Evolutionary conservation across 2,888 invertebrate species (phyloP).

Genomic region (Macrosoma leucophasiata): DNA sequence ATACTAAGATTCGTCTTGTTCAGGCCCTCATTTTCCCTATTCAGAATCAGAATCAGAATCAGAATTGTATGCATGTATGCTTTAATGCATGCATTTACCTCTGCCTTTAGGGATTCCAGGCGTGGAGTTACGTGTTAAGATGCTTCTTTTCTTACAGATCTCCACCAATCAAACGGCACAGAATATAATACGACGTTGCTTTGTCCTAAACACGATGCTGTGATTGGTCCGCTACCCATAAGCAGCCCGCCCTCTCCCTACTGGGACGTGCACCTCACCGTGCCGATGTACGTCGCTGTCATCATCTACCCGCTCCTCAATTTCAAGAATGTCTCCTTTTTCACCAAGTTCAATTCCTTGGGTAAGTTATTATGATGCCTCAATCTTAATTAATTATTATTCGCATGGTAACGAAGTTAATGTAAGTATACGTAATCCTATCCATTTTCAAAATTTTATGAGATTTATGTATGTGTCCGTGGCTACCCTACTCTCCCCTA

Average conservation of each 20-base stretch:
- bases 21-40: no score
- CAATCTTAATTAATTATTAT: background rate
- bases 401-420: background rate
- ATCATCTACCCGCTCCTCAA: conserved; percentile 89
- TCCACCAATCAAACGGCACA: conserved; percentile 36
- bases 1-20: no score
- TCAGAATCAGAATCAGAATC: no score
- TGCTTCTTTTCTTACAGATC: no score
- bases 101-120: no score
- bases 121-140: no score
- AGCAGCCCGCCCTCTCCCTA: conserved; percentile 48
- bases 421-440: no score
- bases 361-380: conserved; percentile 72
- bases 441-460: no score
- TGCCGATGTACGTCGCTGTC: conserved; percentile 86
- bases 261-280: conserved; percentile 87
- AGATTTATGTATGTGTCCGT: no score
- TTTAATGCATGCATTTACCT: no score
- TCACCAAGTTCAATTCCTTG: conserved; percentile 93
- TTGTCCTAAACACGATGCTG: conserved; percentile 54
- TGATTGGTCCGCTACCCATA: conserved; percentile 35
- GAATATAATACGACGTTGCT: conserved; percentile 46
- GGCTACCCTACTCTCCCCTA: no score
- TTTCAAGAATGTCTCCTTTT: conserved; percentile 91
- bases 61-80: no score